These are phyloP conservation scores for Brachionichthys hirsutus DNA, from an alignment of 2,113 vertebrate species.

Conservation along the genomic window DNA sequence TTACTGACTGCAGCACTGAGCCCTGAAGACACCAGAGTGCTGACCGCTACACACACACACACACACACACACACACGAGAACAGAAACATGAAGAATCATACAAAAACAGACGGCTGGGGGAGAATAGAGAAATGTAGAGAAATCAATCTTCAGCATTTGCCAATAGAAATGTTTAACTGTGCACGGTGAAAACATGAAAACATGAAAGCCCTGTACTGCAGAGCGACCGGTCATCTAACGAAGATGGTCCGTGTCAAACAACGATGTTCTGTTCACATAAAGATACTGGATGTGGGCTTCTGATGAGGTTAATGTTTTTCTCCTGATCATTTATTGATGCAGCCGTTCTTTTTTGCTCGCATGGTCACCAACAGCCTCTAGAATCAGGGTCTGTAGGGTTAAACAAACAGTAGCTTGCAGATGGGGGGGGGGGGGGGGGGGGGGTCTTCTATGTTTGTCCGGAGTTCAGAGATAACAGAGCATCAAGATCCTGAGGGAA, in stretches of 20 bases:
- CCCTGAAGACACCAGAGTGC: conserved; percentile 8
- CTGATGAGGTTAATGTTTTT: no score
- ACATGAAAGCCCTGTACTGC: neutral
- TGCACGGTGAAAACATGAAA: neutral
- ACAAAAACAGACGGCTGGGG: neutral
- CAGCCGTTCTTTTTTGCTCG: neutral
- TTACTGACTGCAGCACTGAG: conserved; percentile 36
- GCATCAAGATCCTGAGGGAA: conserved; percentile 36
- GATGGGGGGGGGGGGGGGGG: no score
- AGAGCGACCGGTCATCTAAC: neutral
- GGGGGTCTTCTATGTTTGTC: conserved; percentile 30
- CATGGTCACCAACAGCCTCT: neutral
- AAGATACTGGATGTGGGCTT: neutral
- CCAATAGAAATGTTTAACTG: conserved; percentile 6
- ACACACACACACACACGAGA: neutral
- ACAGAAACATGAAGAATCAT: neutral
- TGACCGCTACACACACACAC: conserved; percentile 11
- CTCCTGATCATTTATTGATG: no score
- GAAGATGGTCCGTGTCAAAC: neutral
- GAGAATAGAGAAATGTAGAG: neutral
- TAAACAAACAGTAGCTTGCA: conserved; percentile 7
- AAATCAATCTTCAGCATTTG: conserved; percentile 1
- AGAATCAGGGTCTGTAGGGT: conserved; percentile 5
- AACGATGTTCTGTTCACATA: no score
- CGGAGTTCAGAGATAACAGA: conserved; percentile 47